phyloP scores from a whole-genome alignment of 2,888 invertebrate species.

The Andrena camellia region DNA sequence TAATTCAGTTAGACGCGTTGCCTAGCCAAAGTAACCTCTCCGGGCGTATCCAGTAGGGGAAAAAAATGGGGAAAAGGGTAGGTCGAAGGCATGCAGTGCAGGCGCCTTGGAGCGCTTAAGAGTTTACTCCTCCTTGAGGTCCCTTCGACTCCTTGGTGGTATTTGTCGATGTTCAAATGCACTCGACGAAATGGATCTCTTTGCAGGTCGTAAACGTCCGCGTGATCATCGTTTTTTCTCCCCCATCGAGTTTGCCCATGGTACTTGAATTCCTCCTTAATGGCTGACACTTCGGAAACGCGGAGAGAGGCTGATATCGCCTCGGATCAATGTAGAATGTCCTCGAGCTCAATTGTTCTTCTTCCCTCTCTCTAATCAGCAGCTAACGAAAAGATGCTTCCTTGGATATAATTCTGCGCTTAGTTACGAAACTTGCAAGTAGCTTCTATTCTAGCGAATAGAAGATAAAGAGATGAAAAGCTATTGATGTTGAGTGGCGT shows the following conservation, averaged over 20 bases:
- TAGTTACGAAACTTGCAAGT: no score
- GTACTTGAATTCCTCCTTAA: conserved; percentile 69
- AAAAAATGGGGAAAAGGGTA: conserved; percentile 33
- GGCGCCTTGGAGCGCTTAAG: conserved; percentile 63
- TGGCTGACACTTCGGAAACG: conserved; percentile 55
- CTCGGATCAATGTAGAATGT: conserved; percentile 30
- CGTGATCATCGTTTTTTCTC: conserved; percentile 60
- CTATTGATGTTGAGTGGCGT: background rate
- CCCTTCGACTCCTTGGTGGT: conserved; percentile 58
- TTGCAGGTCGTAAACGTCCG: conserved; percentile 71
- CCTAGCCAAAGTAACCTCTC: conserved; percentile 46
- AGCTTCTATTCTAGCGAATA: no score
- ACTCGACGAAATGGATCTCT: conserved; percentile 74
- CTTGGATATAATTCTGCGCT: background rate
- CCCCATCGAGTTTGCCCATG: conserved; percentile 54
- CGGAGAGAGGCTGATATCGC: conserved; percentile 43
- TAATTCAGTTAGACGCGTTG: conserved; percentile 61
- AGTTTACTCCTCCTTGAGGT: conserved; percentile 66
- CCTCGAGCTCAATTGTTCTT: conserved; percentile 22
- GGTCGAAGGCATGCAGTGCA: conserved; percentile 58
- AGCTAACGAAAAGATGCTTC: background rate
- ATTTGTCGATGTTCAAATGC: conserved; percentile 73
- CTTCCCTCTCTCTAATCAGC: background rate
- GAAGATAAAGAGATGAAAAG: no score
- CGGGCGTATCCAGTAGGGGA: conserved; percentile 25